These are phyloP conservation scores for Cydia splendana DNA, from an alignment of 1,140 invertebrate species.

Conservation along the genomic window DNA sequence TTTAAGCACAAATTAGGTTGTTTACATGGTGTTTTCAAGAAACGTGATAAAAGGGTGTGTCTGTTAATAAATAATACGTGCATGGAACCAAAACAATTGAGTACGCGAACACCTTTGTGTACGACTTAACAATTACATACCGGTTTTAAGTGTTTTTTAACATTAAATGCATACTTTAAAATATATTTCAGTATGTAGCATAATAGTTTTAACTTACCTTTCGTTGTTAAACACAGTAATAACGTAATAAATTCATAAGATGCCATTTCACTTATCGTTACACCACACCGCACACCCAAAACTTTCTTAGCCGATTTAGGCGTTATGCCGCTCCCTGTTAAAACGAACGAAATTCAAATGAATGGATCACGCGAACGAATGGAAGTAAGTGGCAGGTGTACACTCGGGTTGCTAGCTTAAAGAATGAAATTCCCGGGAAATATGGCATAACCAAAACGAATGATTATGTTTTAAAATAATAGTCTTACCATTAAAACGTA, in stretches of 20 bases:
- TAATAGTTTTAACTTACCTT: conserved; percentile 48
- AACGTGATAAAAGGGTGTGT: conserved; percentile 27
- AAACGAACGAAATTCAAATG: conserved; percentile 4
- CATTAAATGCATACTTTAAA: background rate
- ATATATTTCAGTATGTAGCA: background rate
- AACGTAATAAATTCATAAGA: conserved; percentile 48
- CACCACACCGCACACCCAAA: conserved; percentile 7
- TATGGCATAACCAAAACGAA: background rate
- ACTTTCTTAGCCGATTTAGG: conserved; percentile 8
- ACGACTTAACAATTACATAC: background rate
- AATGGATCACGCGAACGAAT: conserved; percentile 8
- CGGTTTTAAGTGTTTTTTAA: conserved; percentile 12
- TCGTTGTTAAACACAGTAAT: conserved; percentile 41
- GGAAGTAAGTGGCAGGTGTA: conserved; percentile 7
- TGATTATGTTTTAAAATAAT: no score
- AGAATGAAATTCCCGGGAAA: background rate
- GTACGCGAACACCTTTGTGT: conserved; percentile 4
- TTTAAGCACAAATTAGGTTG: background rate
- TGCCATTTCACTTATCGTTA: conserved; percentile 50
- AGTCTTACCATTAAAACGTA: no score
- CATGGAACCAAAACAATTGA: conserved; percentile 15
- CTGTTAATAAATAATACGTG: conserved; percentile 14
- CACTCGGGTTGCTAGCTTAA: background rate
- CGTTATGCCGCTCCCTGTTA: conserved; percentile 17
- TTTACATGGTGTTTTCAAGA: background rate